Percentiles rank a stretch among this genome's conserved stretches.
Evolutionary conservation across 1,140 invertebrate species (phyloP).

Genomic region (Patella vulgata): DNA sequence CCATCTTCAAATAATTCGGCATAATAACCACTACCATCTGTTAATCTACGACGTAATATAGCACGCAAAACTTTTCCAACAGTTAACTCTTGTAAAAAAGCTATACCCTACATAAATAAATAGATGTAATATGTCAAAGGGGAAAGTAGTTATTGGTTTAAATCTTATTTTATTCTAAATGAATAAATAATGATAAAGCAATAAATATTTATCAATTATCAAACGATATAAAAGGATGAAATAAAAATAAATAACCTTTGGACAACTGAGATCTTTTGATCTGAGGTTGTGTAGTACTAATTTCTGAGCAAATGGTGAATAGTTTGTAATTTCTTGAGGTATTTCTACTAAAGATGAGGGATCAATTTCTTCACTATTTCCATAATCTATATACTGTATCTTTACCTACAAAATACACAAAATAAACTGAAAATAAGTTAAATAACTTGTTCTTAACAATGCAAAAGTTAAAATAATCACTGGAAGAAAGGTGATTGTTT

Average conservation of each 20-base stretch:
- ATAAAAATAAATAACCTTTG: slow-evolving; percentile 45
- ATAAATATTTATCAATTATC: not conserved
- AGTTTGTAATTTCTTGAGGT: slow-evolving; percentile 33
- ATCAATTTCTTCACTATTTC: slow-evolving; percentile 50
- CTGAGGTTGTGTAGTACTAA: slow-evolving; percentile 44
- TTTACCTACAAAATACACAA: slow-evolving; percentile 40
- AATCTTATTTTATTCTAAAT: not conserved
- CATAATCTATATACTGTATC: slow-evolving; percentile 59
- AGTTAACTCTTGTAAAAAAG: slow-evolving; percentile 34
- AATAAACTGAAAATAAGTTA: not conserved
- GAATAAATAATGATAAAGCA: not conserved
- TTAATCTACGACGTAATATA: slow-evolving; percentile 15
- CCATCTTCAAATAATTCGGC: slow-evolving; percentile 28
- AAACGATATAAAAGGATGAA: no score
- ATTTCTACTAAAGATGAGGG: slow-evolving; percentile 42
- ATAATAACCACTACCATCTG: slow-evolving; percentile 36
- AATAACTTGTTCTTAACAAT: not conserved
- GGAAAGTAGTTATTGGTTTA: no score
- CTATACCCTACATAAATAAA: slow-evolving; percentile 26
- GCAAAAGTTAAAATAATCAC: not conserved
- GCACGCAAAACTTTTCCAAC: slow-evolving; percentile 26
- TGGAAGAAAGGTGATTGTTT: not conserved
- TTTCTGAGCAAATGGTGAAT: slow-evolving; percentile 43
- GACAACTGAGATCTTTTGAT: slow-evolving; percentile 37
- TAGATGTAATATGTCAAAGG: not conserved